Evolutionary conservation across 2,113 vertebrate species (phyloP).

Genomic region (Notothenia rossii): DNA sequence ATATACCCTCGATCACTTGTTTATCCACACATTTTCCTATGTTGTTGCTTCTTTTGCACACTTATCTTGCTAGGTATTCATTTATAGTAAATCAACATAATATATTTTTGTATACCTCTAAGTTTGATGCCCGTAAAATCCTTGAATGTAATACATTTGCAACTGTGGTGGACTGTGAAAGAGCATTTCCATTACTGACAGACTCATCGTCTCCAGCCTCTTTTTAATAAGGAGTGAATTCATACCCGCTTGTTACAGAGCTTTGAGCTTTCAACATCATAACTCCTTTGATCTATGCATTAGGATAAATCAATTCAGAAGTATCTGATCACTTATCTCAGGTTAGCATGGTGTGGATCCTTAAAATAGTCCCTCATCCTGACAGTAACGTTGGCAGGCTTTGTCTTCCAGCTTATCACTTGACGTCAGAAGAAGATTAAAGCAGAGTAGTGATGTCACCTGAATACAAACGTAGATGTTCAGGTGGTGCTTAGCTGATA

Average conservation of each 20-base stretch:
- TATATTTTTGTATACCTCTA: conserved; percentile 4
- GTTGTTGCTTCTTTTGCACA: background rate
- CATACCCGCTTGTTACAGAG: conserved; percentile 10
- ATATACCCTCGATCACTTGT: conserved; percentile 26
- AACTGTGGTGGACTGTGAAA: background rate
- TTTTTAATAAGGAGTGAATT: conserved; percentile 18
- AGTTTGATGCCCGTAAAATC: background rate
- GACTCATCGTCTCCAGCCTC: conserved; percentile 10
- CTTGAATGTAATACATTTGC: conserved; percentile 15
- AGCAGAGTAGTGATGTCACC: conserved; percentile 41
- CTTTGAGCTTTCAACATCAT: conserved; percentile 3
- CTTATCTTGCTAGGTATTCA: conserved; percentile 2
- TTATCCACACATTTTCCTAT: conserved; percentile 47
- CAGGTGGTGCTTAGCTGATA: conserved; percentile 4
- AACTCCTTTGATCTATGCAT: conserved; percentile 31
- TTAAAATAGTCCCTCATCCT: conserved; percentile 35
- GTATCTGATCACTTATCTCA: conserved; percentile 44
- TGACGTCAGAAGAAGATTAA: conserved; percentile 33
- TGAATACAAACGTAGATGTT: background rate
- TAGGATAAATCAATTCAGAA: conserved; percentile 37
- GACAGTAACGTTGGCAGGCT: conserved; percentile 10
- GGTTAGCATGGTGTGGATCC: conserved; percentile 8
- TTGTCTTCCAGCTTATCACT: conserved; percentile 32
- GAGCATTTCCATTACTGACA: conserved; percentile 16
- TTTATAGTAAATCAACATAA: background rate